Percentiles rank a stretch among this genome's conserved stretches.
phyloP scores from a whole-genome alignment of 1,140 invertebrate genomes.

The Ceratina calcarata region DNA sequence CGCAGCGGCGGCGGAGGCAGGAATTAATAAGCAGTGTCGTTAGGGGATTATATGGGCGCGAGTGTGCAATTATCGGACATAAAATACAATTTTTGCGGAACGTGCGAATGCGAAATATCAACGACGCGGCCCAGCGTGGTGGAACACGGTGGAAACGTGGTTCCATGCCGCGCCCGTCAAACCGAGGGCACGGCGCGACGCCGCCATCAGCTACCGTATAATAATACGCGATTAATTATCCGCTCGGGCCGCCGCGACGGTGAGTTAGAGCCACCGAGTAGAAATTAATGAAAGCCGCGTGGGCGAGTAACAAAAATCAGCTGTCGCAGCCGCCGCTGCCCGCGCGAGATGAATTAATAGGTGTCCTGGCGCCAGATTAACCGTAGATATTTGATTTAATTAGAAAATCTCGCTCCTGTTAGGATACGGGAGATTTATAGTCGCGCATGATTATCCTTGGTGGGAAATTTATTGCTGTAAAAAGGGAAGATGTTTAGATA shows the following conservation, averaged over 20 bases:
- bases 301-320: slow-evolving; percentile 14
- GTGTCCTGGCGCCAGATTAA: not conserved
- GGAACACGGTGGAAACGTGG: not conserved
- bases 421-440: not conserved
- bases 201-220: slow-evolving; percentile 42
- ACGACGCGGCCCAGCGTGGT: not conserved
- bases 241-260: not conserved
- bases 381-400: slow-evolving; percentile 9
- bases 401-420: not conserved
- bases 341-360: not conserved
- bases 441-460: not conserved
- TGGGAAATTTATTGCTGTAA: not conserved
- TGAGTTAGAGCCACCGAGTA: not conserved
- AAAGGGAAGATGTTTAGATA: not conserved
- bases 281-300: slow-evolving; percentile 42
- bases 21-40: slow-evolving; percentile 66
- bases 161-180: not conserved
- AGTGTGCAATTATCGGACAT: slow-evolving; percentile 37
- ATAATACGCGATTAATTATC: slow-evolving; percentile 47
- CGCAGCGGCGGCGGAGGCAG: slow-evolving; percentile 39
- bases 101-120: slow-evolving; percentile 6
- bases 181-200: not conserved
- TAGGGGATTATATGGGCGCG: slow-evolving; percentile 6
- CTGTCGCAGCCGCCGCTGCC: not conserved
- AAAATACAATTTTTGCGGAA: slow-evolving; percentile 33